Evolutionary conservation across 2,888 invertebrate species (phyloP).

Genomic region (Parnassius mnemosyne): DNA sequence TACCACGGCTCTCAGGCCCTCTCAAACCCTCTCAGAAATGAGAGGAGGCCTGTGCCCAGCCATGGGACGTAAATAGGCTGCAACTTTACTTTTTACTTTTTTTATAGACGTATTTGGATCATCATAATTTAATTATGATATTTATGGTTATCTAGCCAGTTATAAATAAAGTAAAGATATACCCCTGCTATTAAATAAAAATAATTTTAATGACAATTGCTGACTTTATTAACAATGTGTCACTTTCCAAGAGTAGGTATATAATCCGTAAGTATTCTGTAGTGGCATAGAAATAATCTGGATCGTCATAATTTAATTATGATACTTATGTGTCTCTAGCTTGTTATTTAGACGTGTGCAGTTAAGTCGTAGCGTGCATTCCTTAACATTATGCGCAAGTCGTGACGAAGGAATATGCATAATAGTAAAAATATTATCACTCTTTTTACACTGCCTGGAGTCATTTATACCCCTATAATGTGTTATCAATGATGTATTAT

Average conservation of each 20-base stretch:
- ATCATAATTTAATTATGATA: constrained; percentile 22
- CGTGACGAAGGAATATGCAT: constrained; percentile 16
- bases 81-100: too few relatives aligned
- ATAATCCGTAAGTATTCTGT: background rate
- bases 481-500: constrained; percentile 1
- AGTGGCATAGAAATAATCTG: background rate
- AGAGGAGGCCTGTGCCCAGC: too few relatives aligned
- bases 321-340: constrained; percentile 1
- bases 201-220: too few relatives aligned
- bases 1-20: too few relatives aligned
- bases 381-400: constrained; percentile 4
- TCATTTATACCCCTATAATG: constrained; percentile 10
- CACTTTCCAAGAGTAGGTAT: too few relatives aligned
- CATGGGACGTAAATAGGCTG: too few relatives aligned
- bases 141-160: background rate
- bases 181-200: too few relatives aligned
- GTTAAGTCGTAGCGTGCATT: constrained; percentile 2
- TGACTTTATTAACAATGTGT: too few relatives aligned
- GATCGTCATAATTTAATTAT: constrained; percentile 21
- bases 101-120: background rate
- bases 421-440: constrained; percentile 9
- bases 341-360: constrained; percentile 3
- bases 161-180: background rate
- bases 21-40: too few relatives aligned
- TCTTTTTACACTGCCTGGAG: constrained; percentile 3